Base-by-base conservation (phyloP, 2,113 vertebrate species). In the Patagioenas fasciata region DNA sequence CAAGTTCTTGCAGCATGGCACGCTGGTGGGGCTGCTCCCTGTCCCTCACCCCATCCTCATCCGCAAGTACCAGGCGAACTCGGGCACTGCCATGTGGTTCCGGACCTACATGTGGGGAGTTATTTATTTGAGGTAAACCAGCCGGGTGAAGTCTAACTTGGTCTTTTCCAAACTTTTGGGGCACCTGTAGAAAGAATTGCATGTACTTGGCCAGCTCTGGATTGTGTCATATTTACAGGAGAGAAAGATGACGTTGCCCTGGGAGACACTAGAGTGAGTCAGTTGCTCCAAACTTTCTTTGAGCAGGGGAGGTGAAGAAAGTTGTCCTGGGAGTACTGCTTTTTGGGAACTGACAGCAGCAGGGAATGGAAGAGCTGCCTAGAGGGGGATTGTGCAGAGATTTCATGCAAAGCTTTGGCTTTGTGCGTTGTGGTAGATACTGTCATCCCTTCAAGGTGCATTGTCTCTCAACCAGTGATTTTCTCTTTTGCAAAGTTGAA, bases 41-140 rank as follows among this genome's bases (percentile, higher is more conserved):
- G 99, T 99, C 38, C 99, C 99, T 84, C 99, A 99, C 94, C 99
- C 99, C 89, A 99, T 99, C 97, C 98, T 99, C 61, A 99, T 99
- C 95, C 98, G 99, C 91, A 99, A 99, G 97, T 99, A 99, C 97
- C 99, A 99, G 98, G 99, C 99, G 64, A 99, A 99, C 82, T 98
- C 99, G 0, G 99, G 99, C 96, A 99, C 99, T 2, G 99, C 99
- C 96, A 99, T 98, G 98, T 99, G 99, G 99, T 99, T 99, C 97
- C 99, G 99, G 57, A 99, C 99, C 47, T 99, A 99, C 97, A 99
- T 99, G 99, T 99, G 99, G 99, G 99, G 99, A 11, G 99, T 99
- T 53, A 98, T 99, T 96, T 99, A 99, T 95, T 96, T 99, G 97
- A 99, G 99, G 99, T 99, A 95, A 98, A 56, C 21, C n/a, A 73